phyloP scores from a whole-genome alignment of 2,888 invertebrate species.

The Pandemis heparana region DNA sequence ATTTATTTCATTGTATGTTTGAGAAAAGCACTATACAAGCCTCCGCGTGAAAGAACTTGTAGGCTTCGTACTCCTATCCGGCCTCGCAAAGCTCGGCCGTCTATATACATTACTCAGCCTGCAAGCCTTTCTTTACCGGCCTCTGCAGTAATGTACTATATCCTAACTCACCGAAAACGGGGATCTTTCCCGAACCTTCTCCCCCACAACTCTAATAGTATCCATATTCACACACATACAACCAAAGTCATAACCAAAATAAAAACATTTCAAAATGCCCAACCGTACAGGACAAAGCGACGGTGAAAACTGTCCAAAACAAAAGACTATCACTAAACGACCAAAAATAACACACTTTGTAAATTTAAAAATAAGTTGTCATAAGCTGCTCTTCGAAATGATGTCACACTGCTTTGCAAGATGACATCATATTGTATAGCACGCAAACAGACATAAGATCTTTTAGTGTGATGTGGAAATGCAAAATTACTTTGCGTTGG shows the following conservation, averaged over 20 bases:
- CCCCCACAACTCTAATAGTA: constrained; percentile 76
- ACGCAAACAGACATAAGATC: not conserved
- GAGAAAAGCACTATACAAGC: too few species aligned
- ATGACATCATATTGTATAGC: not conserved
- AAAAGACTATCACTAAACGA: constrained; percentile 7
- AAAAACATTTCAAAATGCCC: not conserved
- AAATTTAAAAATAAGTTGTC: too few species aligned
- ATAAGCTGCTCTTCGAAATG: too few species aligned
- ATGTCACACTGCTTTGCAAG: not conserved
- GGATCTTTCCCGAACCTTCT: constrained; percentile 74
- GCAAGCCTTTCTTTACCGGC: too few species aligned
- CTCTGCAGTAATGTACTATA: too few species aligned
- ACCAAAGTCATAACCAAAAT: not conserved
- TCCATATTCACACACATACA: constrained; percentile 61
- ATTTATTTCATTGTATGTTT: too few species aligned
- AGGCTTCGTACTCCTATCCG: too few species aligned
- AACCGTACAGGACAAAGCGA: not conserved
- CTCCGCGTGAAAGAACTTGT: too few species aligned
- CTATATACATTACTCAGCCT: too few species aligned
- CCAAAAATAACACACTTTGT: constrained; percentile 24
- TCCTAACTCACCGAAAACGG: constrained; percentile 78
- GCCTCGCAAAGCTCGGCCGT: too few species aligned
- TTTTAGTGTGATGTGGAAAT: not conserved
- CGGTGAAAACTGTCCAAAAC: constrained; percentile 14
- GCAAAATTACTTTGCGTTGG: constrained; percentile 2